phyloP scores from a whole-genome alignment of 2,113 vertebrate species.

The Periophthalmodon schlosseri region DNA sequence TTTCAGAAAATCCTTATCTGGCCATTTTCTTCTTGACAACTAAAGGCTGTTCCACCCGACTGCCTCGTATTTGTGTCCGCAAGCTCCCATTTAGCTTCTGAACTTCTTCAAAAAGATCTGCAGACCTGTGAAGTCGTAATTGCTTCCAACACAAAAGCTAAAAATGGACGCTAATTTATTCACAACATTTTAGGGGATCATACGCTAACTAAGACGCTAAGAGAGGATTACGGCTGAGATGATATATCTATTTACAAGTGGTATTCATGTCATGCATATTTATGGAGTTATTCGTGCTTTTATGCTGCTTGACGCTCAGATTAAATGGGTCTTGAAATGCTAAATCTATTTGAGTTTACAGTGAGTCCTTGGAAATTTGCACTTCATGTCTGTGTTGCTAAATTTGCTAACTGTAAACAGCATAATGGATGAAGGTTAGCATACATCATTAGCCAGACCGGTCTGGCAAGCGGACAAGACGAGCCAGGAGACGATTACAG shows the following conservation, averaged over 20 bases:
- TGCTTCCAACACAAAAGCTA: neutral
- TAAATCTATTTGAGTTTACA: conserved; percentile 1
- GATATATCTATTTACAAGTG: conserved; percentile 11
- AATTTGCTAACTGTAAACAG: neutral
- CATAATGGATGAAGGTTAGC: neutral
- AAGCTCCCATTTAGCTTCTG: conserved; percentile 3
- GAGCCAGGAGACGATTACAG: neutral
- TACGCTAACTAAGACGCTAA: neutral
- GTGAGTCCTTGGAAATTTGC: neutral
- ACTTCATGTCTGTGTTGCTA: neutral
- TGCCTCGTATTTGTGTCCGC: conserved; percentile 1
- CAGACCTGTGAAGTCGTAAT: conserved; percentile 3
- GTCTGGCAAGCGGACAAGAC: neutral
- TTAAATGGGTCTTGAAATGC: neutral
- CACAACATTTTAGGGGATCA: neutral
- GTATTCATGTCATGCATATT: conserved; percentile 1
- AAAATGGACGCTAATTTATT: conserved; percentile 1
- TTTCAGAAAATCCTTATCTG: conserved; percentile 6
- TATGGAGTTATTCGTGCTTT: neutral
- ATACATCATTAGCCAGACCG: neutral
- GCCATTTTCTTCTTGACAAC: conserved; percentile 10
- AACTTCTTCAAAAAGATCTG: conserved; percentile 3
- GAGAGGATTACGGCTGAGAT: neutral
- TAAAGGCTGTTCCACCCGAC: neutral
- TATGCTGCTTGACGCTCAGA: neutral